Conservation (phyloP, 2,797 vertebrate species). For the Melanotaenia parkinsoni region DNA sequence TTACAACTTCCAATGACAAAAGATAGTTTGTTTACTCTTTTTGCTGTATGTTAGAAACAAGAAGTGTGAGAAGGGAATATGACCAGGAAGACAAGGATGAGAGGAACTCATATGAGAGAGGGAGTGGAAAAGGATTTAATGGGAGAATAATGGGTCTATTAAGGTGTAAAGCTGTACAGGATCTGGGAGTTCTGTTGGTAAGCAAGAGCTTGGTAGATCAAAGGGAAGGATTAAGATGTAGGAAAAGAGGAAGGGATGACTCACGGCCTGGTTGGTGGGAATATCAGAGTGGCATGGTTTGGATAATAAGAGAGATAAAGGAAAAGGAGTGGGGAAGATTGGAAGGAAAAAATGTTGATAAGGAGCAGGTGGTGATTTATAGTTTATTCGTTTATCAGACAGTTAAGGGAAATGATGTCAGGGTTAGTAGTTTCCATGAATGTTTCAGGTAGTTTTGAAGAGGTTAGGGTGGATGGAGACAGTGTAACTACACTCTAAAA, state of each 20-base stretch:
- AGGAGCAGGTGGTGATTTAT: slow-evolving; percentile 46
- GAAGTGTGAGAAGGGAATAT: neutral
- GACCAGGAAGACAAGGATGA: slow-evolving; percentile 6
- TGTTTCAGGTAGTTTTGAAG: slow-evolving; percentile 8
- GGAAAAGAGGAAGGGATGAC: slow-evolving; percentile 64
- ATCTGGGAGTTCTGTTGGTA: slow-evolving; percentile 21
- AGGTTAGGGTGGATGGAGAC: slow-evolving; percentile 9
- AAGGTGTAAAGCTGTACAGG: slow-evolving; percentile 36
- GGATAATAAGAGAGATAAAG: slow-evolving; percentile 41
- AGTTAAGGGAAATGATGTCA: slow-evolving; percentile 16
- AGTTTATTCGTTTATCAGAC: slow-evolving; percentile 33
- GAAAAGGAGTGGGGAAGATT: slow-evolving; percentile 48
- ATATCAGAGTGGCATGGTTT: slow-evolving; percentile 60
- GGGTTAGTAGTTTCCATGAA: slow-evolving; percentile 7
- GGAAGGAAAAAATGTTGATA: slow-evolving; percentile 56
- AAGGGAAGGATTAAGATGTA: slow-evolving; percentile 43
- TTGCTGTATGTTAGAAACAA: slow-evolving; percentile 54
- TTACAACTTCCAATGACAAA: neutral
- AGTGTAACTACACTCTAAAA: slow-evolving; percentile 59
- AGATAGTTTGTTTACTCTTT: neutral
- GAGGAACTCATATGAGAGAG: slow-evolving; percentile 8
- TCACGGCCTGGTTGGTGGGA: slow-evolving; percentile 68
- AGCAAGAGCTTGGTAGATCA: slow-evolving; percentile 32
- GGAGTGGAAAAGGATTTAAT: slow-evolving; percentile 1
- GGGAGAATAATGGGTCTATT: slow-evolving; percentile 7